Evolutionary conservation across 2,888 invertebrate genomes (phyloP), one percentile per base, ranked within the genome.

Genomic region (Cyclophora albipunctata): DNA sequence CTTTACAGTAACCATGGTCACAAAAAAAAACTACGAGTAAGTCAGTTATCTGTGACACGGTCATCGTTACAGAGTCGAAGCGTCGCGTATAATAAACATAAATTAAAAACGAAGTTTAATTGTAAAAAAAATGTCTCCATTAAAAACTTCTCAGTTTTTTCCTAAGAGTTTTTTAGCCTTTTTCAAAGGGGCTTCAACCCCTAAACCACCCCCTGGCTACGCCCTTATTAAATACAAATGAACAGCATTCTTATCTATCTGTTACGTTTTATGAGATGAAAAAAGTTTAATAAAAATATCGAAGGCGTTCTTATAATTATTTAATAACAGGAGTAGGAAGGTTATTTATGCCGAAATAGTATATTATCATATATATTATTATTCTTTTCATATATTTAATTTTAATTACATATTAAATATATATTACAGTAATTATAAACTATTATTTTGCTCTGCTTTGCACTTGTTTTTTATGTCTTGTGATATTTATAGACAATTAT

Each of bases 271-370:
- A 55, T 57, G 60, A 59, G 50, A 61, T 61, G 61, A 54, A 50
- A 56, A 54, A 55, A 56, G 45, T 35, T 54, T 56, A 55, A 49
- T 55, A 55, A 60, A 59, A 59, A 58, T 53, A 57, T 58, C 60
- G 55, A 58, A 58, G 55, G 55, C 56, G 54, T 52, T 55, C 55
- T 53, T 53, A 53, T 74, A 75, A 70, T 73, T 73, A 75, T 72
- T 75, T 71, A 75, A 71, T 73, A 75, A 75, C 73, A 71, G 71
- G 73, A 72, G 67, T 69, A 71, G 75, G 75, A 75, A 73, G 20
- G 74, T 60, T 59, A 53, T 60, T 54, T 59, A 61, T 59, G 59
- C 56, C 51, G 57, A 61, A 55, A 55, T 61, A n/a, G n/a, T n/a
- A n/a, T n/a, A n/a, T n/a, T n/a, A 58, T 60, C 56, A 57, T 59